Evolutionary conservation across 2,797 vertebrate species (phyloP).

Genomic region (Rhabdomys pumilio): DNA sequence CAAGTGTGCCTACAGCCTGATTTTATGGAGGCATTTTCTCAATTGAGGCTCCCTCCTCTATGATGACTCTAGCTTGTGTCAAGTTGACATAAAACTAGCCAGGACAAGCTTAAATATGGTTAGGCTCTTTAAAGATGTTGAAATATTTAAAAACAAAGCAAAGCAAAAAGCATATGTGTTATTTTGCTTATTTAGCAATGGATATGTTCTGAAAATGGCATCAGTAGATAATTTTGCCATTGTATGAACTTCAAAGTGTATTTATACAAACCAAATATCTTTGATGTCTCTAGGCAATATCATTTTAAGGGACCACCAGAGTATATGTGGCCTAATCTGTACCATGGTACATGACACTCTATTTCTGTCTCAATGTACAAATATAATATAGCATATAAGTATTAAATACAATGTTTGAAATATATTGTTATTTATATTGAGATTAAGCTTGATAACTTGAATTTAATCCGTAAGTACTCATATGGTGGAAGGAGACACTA

Average conservation of each 20-base stretch:
- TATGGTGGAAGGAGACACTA: not conserved
- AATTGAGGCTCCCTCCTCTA: not conserved
- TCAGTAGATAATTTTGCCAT: not conserved
- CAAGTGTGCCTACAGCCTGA: not conserved
- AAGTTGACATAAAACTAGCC: not conserved
- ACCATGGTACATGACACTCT: not conserved
- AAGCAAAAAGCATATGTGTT: conserved; percentile 1
- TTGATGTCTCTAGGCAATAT: not conserved
- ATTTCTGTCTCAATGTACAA: not conserved
- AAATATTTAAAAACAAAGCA: conserved; percentile 73
- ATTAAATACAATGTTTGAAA: conserved; percentile 53
- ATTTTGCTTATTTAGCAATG: not conserved
- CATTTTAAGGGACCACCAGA: not conserved
- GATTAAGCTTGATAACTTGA: not conserved
- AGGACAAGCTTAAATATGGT: conserved; percentile 16
- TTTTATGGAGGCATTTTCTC: not conserved
- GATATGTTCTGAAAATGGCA: conserved; percentile 1
- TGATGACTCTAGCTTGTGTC: not conserved
- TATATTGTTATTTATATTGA: conserved; percentile 6
- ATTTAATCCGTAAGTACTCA: not conserved
- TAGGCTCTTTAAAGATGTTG: conserved; percentile 45
- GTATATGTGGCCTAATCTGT: not conserved
- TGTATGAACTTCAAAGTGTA: not conserved
- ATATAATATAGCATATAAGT: not conserved
- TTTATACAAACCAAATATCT: not conserved